Percentiles rank a stretch among this genome's conserved stretches.
These are phyloP conservation scores for Pteronura brasiliensis DNA, from an alignment of 2,113 vertebrate genomes.

Conservation along the genomic window DNA sequence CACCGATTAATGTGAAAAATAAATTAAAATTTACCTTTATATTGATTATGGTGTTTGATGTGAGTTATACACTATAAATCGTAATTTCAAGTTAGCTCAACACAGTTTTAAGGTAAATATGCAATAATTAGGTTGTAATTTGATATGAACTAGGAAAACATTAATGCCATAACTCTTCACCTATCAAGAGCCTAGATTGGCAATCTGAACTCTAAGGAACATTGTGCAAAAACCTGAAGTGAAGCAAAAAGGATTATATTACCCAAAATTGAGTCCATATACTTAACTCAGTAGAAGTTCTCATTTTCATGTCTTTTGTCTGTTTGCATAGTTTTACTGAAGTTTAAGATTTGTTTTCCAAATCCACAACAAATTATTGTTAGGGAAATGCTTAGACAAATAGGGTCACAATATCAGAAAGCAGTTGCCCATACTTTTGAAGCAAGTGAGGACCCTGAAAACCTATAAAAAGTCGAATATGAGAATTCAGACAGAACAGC, in stretches of 20 bases:
- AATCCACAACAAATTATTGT: neutral
- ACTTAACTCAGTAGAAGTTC: neutral
- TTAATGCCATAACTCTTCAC: neutral
- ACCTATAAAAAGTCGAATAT: neutral
- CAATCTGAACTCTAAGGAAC: neutral
- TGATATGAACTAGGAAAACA: neutral
- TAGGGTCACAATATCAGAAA: neutral
- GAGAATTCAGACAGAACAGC: neutral
- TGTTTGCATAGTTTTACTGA: neutral
- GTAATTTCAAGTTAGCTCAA: neutral
- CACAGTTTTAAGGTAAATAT: neutral
- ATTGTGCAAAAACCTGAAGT: neutral
- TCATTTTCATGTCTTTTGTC: conserved; percentile 1
- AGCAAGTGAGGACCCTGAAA: neutral
- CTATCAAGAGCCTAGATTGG: neutral
- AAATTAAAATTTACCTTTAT: neutral
- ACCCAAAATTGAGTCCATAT: neutral
- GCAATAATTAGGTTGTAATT: neutral
- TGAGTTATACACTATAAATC: neutral
- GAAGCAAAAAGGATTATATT: neutral
- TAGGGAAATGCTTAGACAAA: neutral
- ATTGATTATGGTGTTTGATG: neutral
- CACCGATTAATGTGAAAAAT: neutral
- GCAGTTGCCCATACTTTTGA: neutral
- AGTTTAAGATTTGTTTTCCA: neutral